A percentile compares a stretch with the other conserved stretches of the same genome.
These are phyloP conservation scores for Epinotia demarniana DNA, from an alignment of 2,888 invertebrate genomes.

Conservation along the genomic window DNA sequence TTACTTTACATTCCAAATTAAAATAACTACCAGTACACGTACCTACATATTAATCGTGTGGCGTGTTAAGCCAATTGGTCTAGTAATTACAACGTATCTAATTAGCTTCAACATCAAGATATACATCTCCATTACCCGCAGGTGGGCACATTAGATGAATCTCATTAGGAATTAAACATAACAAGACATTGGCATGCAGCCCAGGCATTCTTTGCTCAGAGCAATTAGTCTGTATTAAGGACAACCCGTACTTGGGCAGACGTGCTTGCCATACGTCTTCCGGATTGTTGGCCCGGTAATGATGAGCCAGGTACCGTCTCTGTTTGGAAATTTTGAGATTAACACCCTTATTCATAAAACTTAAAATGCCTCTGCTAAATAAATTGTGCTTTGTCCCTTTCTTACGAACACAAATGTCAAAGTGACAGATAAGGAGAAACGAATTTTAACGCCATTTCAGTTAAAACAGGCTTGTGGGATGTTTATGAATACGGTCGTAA, in stretches of 20 bases:
- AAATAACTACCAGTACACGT: background rate
- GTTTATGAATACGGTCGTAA: no score
- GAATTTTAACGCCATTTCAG: no score
- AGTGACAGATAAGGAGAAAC: no score
- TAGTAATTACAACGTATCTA: slow-evolving; percentile 1
- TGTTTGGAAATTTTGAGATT: no score
- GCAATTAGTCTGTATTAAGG: slow-evolving; percentile 36
- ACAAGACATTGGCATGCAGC: slow-evolving; percentile 33
- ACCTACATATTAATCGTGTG: background rate
- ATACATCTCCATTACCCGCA: slow-evolving; percentile 25
- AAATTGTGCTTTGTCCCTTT: no score
- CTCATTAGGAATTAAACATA: slow-evolving; percentile 31
- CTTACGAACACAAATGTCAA: no score
- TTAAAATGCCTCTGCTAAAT: no score
- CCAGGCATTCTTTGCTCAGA: slow-evolving; percentile 20
- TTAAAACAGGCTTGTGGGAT: no score
- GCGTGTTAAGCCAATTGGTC: slow-evolving; percentile 9
- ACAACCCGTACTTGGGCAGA: slow-evolving; percentile 24
- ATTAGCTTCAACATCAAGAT: slow-evolving; percentile 25
- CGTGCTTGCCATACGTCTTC: slow-evolving; percentile 28
- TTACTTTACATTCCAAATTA: no score
- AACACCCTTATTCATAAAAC: no score
- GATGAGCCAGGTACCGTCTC: background rate
- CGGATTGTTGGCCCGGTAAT: background rate
- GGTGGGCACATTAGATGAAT: slow-evolving; percentile 36